phyloP scores from a whole-genome alignment of 2,888 invertebrate genomes.

The Globia sparganii region DNA sequence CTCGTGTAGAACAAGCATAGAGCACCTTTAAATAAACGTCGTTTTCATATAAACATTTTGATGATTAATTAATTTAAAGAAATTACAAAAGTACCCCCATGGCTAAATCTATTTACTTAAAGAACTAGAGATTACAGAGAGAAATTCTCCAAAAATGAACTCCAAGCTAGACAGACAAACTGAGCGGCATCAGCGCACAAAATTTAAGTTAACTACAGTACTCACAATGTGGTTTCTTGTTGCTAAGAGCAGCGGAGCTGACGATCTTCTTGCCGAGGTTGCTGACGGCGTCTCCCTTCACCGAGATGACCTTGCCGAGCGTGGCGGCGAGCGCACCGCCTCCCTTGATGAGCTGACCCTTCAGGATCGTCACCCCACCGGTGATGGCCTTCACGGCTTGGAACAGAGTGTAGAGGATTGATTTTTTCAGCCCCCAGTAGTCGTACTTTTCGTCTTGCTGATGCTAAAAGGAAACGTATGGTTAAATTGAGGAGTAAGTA shows the following conservation, averaged over 20 bases:
- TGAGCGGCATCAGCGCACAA: not conserved
- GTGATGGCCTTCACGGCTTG: constrained; percentile 97
- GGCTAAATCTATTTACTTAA: not conserved
- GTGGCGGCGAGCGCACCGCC: constrained; percentile 91
- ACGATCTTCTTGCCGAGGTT: constrained; percentile 95
- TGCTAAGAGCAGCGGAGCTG: constrained; percentile 92
- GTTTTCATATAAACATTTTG: too few relatives aligned
- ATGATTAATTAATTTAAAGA: not conserved
- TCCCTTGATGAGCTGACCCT: constrained; percentile 96
- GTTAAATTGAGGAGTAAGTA: not conserved
- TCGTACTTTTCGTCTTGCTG: constrained; percentile 89
- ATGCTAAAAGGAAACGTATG: constrained; percentile 65
- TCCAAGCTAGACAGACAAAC: not conserved
- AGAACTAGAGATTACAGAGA: not conserved
- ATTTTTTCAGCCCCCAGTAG: constrained; percentile 95
- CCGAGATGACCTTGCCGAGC: constrained; percentile 91
- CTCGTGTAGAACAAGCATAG: not conserved
- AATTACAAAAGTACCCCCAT: not conserved
- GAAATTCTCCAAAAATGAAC: not conserved
- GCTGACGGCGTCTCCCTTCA: constrained; percentile 95
- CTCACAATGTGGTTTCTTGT: constrained; percentile 85
- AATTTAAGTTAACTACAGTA: constrained; percentile 41
- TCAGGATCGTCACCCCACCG: constrained; percentile 96
- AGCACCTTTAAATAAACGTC: not conserved
- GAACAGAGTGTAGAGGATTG: constrained; percentile 94